Percentiles rank a stretch among this genome's conserved stretches.
Conservation (phyloP, 2,888 invertebrate genomes). For the Eupithecia tripunctaria region DNA sequence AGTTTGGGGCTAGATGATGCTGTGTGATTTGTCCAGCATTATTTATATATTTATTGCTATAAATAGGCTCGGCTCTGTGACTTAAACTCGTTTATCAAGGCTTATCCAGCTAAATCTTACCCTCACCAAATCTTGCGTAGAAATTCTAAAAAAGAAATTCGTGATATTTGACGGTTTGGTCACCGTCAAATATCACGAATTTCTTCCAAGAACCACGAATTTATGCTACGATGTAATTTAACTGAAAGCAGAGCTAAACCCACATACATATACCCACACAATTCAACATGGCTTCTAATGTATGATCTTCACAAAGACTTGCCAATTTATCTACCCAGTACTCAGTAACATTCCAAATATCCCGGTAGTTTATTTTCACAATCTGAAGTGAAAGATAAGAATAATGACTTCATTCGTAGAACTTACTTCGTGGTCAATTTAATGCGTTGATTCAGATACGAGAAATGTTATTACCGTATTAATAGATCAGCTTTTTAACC, state of each 20-base stretch:
- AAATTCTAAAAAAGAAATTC: too few species aligned
- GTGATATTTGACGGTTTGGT: too few species aligned
- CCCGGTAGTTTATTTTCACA: slow-evolving; percentile 9
- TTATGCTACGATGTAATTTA: slow-evolving; percentile 1
- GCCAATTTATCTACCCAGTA: slow-evolving; percentile 25
- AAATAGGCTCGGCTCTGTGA: too few species aligned
- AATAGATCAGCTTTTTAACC: slow-evolving; percentile 14
- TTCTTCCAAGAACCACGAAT: too few species aligned
- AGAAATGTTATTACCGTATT: slow-evolving; percentile 4
- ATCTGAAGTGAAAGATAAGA: slow-evolving; percentile 13
- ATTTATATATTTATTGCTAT: too few species aligned
- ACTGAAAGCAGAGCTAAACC: not conserved
- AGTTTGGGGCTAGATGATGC: too few species aligned
- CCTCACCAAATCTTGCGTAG: too few species aligned
- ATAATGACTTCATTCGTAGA: not conserved
- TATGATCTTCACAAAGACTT: slow-evolving; percentile 22
- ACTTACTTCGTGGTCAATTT: not conserved
- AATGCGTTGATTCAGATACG: slow-evolving; percentile 14
- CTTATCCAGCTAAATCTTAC: too few species aligned
- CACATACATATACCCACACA: slow-evolving; percentile 11
- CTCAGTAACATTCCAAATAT: slow-evolving; percentile 24
- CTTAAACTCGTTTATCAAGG: too few species aligned
- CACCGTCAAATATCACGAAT: too few species aligned
- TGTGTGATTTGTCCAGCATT: too few species aligned
- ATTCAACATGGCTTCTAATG: slow-evolving; percentile 22